Evolutionary conservation across 2,797 vertebrate species (phyloP), one percentile per base, ranked within the genome.

Genomic region (Gymnopithys bicolor): DNA sequence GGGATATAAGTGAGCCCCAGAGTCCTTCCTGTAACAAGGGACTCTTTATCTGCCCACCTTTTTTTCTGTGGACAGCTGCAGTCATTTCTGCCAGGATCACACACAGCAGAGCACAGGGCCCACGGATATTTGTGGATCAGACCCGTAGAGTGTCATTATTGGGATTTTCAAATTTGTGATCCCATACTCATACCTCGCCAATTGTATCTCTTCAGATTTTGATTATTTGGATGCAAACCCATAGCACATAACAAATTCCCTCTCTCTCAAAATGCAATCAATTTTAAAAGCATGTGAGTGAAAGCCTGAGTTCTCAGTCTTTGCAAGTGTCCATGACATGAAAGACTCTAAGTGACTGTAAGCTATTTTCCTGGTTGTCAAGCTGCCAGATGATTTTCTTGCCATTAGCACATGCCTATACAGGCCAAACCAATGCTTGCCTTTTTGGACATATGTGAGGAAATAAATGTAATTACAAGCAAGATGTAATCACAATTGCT

Each of bases 391-490:
- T 51, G 58, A 96, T 97, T 97, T 97, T 96, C 91, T 73, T 96
- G 91, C 90, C 89, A 90, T 94, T 95, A 96, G 93, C 85, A 91
- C 94, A 95, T 92, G 90, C 92, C 90, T 95, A 64, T 75, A 81
- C 70, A 59, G 77, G 87, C 93, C 87, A 95, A 82, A 94, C 74
- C 94, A 97, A 97, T 64, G 89, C 94, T 94, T 93, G 96, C 93
- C 68, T 97, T 96, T 97, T 87, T 95, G 96, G 96, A 96, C 95
- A 96, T 94, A 95, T 78, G 93, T 94, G 95, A 97, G 95, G 94
- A 98, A 98, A 98, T 97, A 97, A 98, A 98, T 89, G 90, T 96
- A 98, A 98, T 98, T 98, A 97, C 22, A 27, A 97, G 96, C 67
- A 83, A 98, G 97, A 97, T 96, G 95, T 96, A 97, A 98, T 98